Conservation (phyloP, 2,797 vertebrate genomes). For the Rhynchotus rufescens region DNA sequence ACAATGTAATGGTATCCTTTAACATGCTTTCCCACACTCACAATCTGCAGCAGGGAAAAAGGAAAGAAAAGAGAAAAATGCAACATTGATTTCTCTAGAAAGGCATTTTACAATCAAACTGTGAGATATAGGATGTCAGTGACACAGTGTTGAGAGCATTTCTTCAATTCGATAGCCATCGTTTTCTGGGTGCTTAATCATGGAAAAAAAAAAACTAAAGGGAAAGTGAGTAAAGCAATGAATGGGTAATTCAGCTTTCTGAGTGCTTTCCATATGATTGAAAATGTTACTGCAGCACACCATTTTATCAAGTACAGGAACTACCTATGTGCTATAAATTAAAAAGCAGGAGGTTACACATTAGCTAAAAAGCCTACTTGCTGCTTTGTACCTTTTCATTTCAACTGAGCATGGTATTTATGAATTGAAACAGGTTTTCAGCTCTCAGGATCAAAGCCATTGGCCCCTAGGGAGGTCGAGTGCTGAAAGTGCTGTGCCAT, state of each 20-base stretch:
- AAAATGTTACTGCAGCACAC: background rate
- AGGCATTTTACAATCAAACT: background rate
- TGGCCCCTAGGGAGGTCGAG: background rate
- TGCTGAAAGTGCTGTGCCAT: background rate
- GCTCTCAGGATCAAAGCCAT: background rate
- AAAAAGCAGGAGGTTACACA: background rate
- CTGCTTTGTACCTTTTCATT: background rate
- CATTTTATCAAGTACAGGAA: background rate
- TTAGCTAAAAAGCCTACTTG: background rate
- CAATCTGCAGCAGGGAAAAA: constrained; percentile 85
- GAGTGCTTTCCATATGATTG: background rate
- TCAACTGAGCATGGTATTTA: background rate
- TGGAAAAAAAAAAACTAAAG: background rate
- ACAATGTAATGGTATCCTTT: constrained; percentile 99
- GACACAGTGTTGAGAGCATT: background rate
- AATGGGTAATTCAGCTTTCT: background rate
- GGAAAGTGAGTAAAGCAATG: background rate
- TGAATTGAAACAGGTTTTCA: background rate
- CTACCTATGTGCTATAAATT: background rate
- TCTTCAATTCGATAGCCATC: background rate
- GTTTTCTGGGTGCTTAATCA: background rate
- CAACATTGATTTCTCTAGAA: background rate
- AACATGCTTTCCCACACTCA: constrained; percentile 97
- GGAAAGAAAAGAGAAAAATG: constrained; percentile 11
- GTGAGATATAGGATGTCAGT: background rate